Conservation (phyloP, 2,888 invertebrate genomes). For the Metopia argyrocephala region DNA sequence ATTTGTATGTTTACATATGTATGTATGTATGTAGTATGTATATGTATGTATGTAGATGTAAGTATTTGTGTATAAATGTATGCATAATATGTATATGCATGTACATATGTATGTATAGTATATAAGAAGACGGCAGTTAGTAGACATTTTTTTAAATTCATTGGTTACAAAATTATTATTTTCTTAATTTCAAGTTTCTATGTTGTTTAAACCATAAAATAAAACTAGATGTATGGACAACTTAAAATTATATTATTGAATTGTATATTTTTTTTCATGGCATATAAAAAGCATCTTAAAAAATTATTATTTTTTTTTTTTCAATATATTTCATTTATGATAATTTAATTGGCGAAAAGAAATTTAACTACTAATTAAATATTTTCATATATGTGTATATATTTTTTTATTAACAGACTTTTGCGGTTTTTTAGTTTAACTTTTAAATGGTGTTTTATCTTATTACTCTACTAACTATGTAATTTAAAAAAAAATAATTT, state of each 20-base stretch:
- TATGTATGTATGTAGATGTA: neutral
- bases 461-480: slow-evolving; percentile 2
- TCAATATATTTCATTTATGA: slow-evolving; percentile 3
- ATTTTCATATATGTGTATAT: neutral
- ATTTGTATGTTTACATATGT: neutral
- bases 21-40: neutral
- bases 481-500: neutral
- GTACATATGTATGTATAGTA: slow-evolving; percentile 12
- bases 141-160: slow-evolving; percentile 43
- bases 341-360: slow-evolving; percentile 19
- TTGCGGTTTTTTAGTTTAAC: slow-evolving; percentile 6
- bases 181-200: slow-evolving; percentile 22
- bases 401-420: slow-evolving; percentile 33
- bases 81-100: slow-evolving; percentile 12
- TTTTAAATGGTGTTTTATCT: slow-evolving; percentile 21
- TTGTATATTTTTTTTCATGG: slow-evolving; percentile 35
- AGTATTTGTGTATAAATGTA: no score
- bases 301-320: slow-evolving; percentile 10
- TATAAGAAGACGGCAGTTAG: slow-evolving; percentile 57
- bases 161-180: slow-evolving; percentile 32
- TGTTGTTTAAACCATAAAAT: slow-evolving; percentile 23
- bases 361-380: slow-evolving; percentile 37
- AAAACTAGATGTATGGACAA: slow-evolving; percentile 10
- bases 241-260: no score
- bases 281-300: slow-evolving; percentile 41